Evolutionary conservation across 2,797 vertebrate species (phyloP).

Genomic region (Ataeniobius toweri): DNA sequence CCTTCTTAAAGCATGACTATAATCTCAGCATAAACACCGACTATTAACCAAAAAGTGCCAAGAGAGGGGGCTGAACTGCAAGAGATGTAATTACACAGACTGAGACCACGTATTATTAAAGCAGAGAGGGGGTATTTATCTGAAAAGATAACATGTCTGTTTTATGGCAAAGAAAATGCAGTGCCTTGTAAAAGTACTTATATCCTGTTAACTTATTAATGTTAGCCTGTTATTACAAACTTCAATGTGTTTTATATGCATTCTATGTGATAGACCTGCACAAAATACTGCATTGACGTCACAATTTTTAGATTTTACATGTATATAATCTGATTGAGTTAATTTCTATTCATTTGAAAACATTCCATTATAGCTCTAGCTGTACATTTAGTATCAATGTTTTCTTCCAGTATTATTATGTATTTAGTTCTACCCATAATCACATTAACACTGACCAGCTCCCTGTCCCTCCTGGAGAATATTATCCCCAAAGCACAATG

Average conservation of each 20-base stretch:
- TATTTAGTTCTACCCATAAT: not conserved
- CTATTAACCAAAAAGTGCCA: constrained; percentile 66
- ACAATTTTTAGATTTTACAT: too few relatives aligned
- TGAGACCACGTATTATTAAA: constrained; percentile 76
- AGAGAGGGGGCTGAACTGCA: constrained; percentile 50
- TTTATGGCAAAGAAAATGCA: constrained; percentile 12
- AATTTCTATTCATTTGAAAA: not conserved
- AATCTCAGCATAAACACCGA: constrained; percentile 69
- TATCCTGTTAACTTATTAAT: not conserved
- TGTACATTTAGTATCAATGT: not conserved
- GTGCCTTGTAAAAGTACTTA: not conserved
- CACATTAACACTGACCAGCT: not conserved
- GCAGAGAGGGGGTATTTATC: constrained; percentile 65
- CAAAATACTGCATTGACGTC: not conserved
- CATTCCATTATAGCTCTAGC: not conserved
- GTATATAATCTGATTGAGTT: not conserved
- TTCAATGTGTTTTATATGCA: not conserved
- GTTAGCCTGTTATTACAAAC: not conserved
- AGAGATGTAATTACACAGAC: constrained; percentile 78
- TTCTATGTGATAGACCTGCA: not conserved
- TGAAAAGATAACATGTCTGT: constrained; percentile 53
- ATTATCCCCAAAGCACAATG: not conserved
- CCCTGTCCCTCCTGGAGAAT: not conserved
- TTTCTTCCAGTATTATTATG: too few relatives aligned
- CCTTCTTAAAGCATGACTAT: constrained; percentile 61